Evolutionary conservation across 2,888 invertebrate genomes (phyloP), one percentile per base, ranked within the genome.

Genomic region (Cantharis rustica): DNA sequence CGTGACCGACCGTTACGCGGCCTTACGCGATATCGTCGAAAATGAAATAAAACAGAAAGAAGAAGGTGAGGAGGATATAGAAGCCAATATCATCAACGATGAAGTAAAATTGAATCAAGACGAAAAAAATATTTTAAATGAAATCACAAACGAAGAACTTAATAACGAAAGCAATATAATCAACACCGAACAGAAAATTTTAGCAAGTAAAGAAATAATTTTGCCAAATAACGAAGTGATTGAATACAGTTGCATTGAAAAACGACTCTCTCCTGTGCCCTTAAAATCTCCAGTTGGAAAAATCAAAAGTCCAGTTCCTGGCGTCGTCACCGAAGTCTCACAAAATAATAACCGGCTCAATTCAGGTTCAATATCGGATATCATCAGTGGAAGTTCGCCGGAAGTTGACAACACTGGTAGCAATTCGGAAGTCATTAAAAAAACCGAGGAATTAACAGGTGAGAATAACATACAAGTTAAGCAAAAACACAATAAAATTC

Each of bases 21-120:
- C 96, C 0, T 87, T 96, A 70, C 89, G 96, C 0, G 95, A 95
- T 84, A 94, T 94, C 61, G 93, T 92, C 0, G 92, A 93, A 84
- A 83, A 90, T 89, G 79, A 89, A 89, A 68, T 89, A 85, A 82
- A 86, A 81, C 76, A 87, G 82, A 79, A 88, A 75, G 73, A 63
- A 61, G 78, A 84, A 82, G 82, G 86, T 80, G 83, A 86, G 15
- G 84, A 85, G 10, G 81, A 79, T 26, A 79, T 82, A 5, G 86
- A 86, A 27, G 84, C 83, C 82, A 83, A 84, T 73, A 86, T 87
- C 73, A 82, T 88, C 88, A 88, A 86, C 61, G 88, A 87, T 84
- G 81, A 83, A 27, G 83, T 80, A 20, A 83, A 84, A 71, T 47
- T 47, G 47, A n/a, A 47, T n/a, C 47, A 47, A n/a, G 82, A 83